Percentiles rank a stretch among this genome's conserved stretches.
Conservation (phyloP, 2,888 invertebrate species). For the Carterocephalus palaemon region DNA sequence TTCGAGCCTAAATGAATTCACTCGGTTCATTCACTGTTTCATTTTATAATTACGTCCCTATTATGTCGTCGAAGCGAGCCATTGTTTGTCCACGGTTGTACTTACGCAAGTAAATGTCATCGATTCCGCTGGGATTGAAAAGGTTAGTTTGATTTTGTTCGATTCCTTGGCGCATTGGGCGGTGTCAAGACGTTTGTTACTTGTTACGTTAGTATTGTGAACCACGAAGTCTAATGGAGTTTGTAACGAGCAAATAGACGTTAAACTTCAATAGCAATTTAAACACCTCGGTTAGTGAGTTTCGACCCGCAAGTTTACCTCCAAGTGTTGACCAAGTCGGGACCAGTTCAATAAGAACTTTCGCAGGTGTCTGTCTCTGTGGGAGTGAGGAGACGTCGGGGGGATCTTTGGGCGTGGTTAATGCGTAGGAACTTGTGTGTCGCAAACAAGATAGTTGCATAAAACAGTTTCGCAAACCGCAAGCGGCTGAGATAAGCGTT, state of each 20-base stretch:
- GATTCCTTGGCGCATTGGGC: constrained; percentile 8
- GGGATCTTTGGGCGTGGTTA: constrained; percentile 44
- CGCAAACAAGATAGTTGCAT: constrained; percentile 55
- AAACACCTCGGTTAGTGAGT: constrained; percentile 54
- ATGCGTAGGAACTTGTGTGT: constrained; percentile 42
- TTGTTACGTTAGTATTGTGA: constrained; percentile 8
- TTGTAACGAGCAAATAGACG: constrained; percentile 41
- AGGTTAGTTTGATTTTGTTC: constrained; percentile 9
- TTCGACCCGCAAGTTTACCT: constrained; percentile 51
- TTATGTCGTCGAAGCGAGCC: constrained; percentile 13
- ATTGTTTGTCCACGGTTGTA: constrained; percentile 12
- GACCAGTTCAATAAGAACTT: constrained; percentile 51
- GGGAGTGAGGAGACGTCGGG: constrained; percentile 30
- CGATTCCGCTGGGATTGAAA: constrained; percentile 15
- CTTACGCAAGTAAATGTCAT: constrained; percentile 24
- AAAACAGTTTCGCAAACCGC: constrained; percentile 60
- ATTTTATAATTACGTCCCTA: constrained; percentile 34
- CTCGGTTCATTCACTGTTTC: constrained; percentile 37
- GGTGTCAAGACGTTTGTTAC: not conserved
- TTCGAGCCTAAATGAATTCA: constrained; percentile 57
- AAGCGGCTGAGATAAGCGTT: constrained; percentile 54
- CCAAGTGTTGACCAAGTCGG: constrained; percentile 38
- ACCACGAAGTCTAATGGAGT: constrained; percentile 12
- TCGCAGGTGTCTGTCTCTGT: constrained; percentile 37
- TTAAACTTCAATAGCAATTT: constrained; percentile 54